Evolutionary conservation across 2,797 vertebrate genomes (phyloP), one percentile per base, ranked within the genome.

Genomic region (Austrolebias charrua): DNA sequence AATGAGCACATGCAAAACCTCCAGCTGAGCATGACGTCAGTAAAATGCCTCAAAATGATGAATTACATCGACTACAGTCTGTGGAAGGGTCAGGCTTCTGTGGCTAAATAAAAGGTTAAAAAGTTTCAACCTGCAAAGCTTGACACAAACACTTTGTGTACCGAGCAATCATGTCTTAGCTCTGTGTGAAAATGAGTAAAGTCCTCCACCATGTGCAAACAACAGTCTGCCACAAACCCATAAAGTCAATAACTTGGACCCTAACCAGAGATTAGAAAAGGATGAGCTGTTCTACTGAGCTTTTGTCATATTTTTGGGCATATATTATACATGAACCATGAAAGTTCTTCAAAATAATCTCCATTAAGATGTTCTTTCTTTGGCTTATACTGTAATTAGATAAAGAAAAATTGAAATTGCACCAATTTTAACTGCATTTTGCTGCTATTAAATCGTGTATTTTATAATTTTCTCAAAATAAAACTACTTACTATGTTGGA

Each of bases 161-260:
- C 86, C 82, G 66, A 84, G 76, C 73, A 60, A 76, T 83, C 68
- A 58, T 84, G 83, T 78, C 79, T 77, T 60, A 78, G 83, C 76
- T 82, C 82, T 78, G 76, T 60, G 79, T 66, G 78, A 86, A 73
- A 74, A 51, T 79, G 81, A 83, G 83, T 89, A 81, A 86, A 91
- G 85, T 90, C 84, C 91, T 90, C 87, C 90, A 60, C 91, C 90
- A 90, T 91, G 78, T 71, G 88, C 89, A 93, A 92, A 92, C 87
- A 92, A 62, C 5, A 62, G 76, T 57, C 76, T 2, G 74, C 74
- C 81, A 78, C 87, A 84, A 91, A 83, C 89, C 89, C 89, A 79
- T 57, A 90, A 91, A 87, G 91, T 82, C 91, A 93, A 93, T 71
- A 90, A 45, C 14, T 19, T 35, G 12, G 19, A 55, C 55, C 72